A percentile compares a stretch with the other conserved stretches of the same genome.
phyloP scores from a whole-genome alignment of 2,888 invertebrate genomes.

The Megaustenia siamemsis region DNA sequence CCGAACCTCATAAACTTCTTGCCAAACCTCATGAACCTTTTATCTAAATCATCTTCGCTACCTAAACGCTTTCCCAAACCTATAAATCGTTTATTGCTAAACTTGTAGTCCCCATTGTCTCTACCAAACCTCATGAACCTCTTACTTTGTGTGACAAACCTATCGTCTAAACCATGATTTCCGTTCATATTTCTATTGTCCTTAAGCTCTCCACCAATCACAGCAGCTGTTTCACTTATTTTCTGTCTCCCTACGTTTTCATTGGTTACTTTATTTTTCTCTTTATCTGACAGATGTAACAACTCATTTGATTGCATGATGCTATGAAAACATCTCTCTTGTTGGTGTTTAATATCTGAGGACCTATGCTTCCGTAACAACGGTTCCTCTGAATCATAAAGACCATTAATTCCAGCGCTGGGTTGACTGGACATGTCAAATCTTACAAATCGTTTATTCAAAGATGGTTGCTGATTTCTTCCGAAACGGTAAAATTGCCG shows the following conservation, averaged over 20 bases:
- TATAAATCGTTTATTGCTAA: constrained; percentile 65
- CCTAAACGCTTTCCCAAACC: constrained; percentile 61
- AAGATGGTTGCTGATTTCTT: constrained; percentile 57
- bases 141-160: background rate
- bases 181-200: constrained; percentile 61
- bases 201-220: background rate
- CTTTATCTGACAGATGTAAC: background rate
- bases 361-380: constrained; percentile 37
- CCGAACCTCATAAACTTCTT: constrained; percentile 72
- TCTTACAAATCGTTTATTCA: constrained; percentile 71
- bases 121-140: constrained; percentile 62
- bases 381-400: constrained; percentile 28
- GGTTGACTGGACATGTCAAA: constrained; percentile 65
- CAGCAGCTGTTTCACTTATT: background rate
- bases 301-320: constrained; percentile 31
- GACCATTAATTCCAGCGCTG: constrained; percentile 59
- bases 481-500: constrained; percentile 62
- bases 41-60: constrained; percentile 47
- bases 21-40: constrained; percentile 62
- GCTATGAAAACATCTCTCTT: constrained; percentile 42
- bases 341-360: constrained; percentile 28
- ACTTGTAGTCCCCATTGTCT: too few species aligned
- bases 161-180: background rate
- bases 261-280: constrained; percentile 18
- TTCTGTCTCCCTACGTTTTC: constrained; percentile 17